Conservation (phyloP, 1,140 invertebrate species). For the Papilio glaucus region DNA sequence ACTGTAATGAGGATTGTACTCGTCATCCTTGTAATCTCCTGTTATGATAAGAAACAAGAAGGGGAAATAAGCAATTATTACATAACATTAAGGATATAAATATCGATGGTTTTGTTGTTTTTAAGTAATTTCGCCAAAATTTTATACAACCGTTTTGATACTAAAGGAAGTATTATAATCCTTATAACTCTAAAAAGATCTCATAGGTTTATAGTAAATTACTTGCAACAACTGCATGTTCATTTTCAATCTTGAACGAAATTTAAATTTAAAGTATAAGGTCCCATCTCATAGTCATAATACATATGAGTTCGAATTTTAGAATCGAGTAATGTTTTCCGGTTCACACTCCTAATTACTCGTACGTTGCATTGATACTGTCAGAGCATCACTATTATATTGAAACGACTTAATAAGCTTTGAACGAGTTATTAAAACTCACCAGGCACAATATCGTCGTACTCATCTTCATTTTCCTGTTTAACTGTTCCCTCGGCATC, state of each 20-base stretch:
- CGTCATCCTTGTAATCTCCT: constrained; percentile 43
- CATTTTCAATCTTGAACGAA: too few species aligned
- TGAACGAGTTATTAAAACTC: constrained; percentile 4
- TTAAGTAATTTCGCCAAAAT: too few species aligned
- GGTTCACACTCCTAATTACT: too few species aligned
- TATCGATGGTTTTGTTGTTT: not conserved
- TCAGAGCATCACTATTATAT: not conserved
- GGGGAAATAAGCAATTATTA: not conserved
- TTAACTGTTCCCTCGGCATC: constrained; percentile 40
- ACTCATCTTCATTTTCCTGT: constrained; percentile 36
- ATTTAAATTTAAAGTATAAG: too few species aligned
- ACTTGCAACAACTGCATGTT: too few species aligned
- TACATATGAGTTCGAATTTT: too few species aligned
- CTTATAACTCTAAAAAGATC: too few species aligned
- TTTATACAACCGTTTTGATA: too few species aligned
- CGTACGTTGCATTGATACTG: not conserved
- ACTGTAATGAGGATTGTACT: constrained; percentile 57
- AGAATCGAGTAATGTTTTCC: too few species aligned
- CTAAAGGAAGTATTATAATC: too few species aligned
- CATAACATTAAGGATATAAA: not conserved
- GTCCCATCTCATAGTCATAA: too few species aligned
- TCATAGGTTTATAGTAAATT: too few species aligned
- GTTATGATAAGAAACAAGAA: not conserved
- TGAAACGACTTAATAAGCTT: not conserved
- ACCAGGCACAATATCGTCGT: constrained; percentile 24